Percentiles rank a stretch among this genome's conserved stretches.
Evolutionary conservation across 2,797 vertebrate species (phyloP).

Genomic region (Lagocephalus sceleratus): DNA sequence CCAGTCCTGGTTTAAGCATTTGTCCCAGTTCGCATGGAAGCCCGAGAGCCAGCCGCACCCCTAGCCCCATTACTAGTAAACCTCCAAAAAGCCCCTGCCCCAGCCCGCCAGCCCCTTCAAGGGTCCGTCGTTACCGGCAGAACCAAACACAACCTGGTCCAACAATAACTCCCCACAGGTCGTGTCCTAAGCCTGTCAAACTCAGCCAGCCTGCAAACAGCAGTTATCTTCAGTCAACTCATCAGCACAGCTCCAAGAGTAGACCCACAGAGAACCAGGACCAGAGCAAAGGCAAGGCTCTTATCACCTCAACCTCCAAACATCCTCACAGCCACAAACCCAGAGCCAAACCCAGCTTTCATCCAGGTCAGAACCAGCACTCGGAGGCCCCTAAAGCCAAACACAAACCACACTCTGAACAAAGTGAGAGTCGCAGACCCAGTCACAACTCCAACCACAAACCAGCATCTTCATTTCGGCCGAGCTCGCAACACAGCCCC

Average conservation of each 20-base stretch:
- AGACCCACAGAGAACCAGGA: conserved; percentile 48
- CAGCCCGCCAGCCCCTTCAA: conserved; percentile 41
- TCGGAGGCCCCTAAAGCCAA: conserved; percentile 44
- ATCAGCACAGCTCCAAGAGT: conserved; percentile 44
- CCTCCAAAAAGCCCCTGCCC: conserved; percentile 60
- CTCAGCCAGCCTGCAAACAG: conserved; percentile 50
- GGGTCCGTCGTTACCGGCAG: conserved; percentile 36
- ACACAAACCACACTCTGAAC: conserved; percentile 47
- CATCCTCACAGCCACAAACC: conserved; percentile 51
- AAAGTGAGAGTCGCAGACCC: conserved; percentile 41
- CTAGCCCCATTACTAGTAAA: conserved; percentile 56
- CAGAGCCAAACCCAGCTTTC: conserved; percentile 45
- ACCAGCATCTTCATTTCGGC: conserved; percentile 28
- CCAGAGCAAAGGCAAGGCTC: conserved; percentile 50
- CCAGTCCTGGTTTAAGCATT: conserved; percentile 55
- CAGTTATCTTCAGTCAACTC: conserved; percentile 23
- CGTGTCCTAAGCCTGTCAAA: conserved; percentile 46
- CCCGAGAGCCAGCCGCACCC: conserved; percentile 57
- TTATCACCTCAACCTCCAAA: conserved; percentile 36
- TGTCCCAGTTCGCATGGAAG: conserved; percentile 66
- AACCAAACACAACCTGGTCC: conserved; percentile 35
- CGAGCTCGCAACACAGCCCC: conserved; percentile 39
- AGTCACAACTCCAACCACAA: conserved; percentile 45
- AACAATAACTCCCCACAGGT: conserved; percentile 49
- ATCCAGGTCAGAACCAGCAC: conserved; percentile 36